These are phyloP conservation scores for Drosophila emarginata DNA, from an alignment of 2,888 invertebrate genomes.

Conservation along the genomic window DNA sequence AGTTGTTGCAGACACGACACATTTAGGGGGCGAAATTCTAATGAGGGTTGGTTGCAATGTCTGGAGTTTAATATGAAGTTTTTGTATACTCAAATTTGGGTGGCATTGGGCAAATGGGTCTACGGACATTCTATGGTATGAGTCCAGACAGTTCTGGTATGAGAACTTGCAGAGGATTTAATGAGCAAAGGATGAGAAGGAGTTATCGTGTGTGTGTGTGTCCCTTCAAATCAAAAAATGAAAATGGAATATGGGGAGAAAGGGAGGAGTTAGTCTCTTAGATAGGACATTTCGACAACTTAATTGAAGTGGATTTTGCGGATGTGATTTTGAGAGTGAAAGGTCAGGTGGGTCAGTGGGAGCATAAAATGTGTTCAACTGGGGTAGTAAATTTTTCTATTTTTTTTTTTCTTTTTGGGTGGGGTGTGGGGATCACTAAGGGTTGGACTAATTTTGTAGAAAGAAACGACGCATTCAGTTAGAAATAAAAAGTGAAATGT, in stretches of 20 bases:
- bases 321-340: slow-evolving; percentile 48
- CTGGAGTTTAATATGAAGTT: slow-evolving; percentile 53
- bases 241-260: too few relatives aligned
- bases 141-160: slow-evolving; percentile 38
- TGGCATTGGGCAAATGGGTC: slow-evolving; percentile 30
- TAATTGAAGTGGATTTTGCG: slow-evolving; percentile 24
- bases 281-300: slow-evolving; percentile 15
- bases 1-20: slow-evolving; percentile 55
- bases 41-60: slow-evolving; percentile 68
- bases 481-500: neutral
- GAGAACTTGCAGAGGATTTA: slow-evolving; percentile 7
- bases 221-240: neutral
- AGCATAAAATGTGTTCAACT: neutral
- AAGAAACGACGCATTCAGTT: neutral
- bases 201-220: neutral
- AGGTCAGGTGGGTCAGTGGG: slow-evolving; percentile 38
- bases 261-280: slow-evolving; percentile 12
- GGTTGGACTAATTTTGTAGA: neutral
- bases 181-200: slow-evolving; percentile 16
- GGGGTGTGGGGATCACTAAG: neutral
- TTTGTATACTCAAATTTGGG: slow-evolving; percentile 39
- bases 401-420: neutral
- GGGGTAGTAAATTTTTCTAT: neutral
- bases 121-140: slow-evolving; percentile 31
- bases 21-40: slow-evolving; percentile 47